phyloP scores from a whole-genome alignment of 2,888 invertebrate genomes.

The Drosophila pseudotalamancana region DNA sequence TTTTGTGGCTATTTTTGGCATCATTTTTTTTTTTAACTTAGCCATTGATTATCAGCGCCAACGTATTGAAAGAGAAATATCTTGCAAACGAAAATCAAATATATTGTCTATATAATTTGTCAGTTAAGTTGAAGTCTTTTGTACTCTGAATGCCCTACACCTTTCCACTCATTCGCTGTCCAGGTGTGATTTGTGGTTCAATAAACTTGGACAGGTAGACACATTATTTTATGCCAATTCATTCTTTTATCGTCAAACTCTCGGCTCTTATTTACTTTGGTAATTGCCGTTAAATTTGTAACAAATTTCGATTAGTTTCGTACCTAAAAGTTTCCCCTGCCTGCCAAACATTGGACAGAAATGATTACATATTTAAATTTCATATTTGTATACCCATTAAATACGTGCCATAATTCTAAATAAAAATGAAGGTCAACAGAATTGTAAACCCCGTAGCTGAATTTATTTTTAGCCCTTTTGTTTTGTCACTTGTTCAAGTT shows the following conservation, averaged over 20 bases:
- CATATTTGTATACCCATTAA: constrained; percentile 17
- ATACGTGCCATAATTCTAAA: constrained; percentile 35
- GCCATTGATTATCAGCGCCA: constrained; percentile 10
- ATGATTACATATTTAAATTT: constrained; percentile 2
- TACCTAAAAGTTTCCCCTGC: not conserved
- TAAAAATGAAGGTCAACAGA: constrained; percentile 61
- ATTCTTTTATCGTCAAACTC: constrained; percentile 23
- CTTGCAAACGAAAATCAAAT: constrained; percentile 1
- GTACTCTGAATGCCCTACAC: constrained; percentile 11
- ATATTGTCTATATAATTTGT: constrained; percentile 21
- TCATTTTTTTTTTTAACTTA: constrained; percentile 17
- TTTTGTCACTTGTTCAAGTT: constrained; percentile 30
- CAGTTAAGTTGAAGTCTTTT: constrained; percentile 10
- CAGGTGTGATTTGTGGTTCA: constrained; percentile 12
- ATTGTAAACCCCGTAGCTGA: constrained; percentile 43
- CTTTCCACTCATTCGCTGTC: not conserved
- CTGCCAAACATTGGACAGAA: not conserved
- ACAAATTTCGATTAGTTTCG: constrained; percentile 19
- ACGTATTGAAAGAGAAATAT: constrained; percentile 1
- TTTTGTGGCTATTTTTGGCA: constrained; percentile 28
- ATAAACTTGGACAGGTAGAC: constrained; percentile 5
- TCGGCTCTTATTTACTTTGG: constrained; percentile 40
- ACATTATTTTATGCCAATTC: constrained; percentile 39
- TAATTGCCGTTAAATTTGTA: constrained; percentile 68
- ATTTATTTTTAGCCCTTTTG: constrained; percentile 63